A percentile compares a stretch with the other conserved stretches of the same genome.
phyloP scores from a whole-genome alignment of 2,888 invertebrate genomes.

The Frankliniella intonsa region DNA sequence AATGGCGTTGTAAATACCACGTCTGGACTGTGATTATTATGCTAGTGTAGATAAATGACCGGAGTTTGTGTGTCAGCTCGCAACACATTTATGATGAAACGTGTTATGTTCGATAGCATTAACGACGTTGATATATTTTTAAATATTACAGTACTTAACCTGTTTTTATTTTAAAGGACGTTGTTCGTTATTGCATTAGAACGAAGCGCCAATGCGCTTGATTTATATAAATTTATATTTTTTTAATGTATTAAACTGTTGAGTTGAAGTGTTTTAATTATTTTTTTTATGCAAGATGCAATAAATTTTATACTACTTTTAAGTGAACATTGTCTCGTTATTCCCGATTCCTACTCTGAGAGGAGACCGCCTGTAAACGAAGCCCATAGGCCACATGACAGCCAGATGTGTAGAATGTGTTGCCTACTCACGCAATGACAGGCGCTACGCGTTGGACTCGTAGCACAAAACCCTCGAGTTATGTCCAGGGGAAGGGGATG shows the following conservation, averaged over 20 bases:
- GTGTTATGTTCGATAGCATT: no score
- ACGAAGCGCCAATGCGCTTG: not conserved
- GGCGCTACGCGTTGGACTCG: not conserved
- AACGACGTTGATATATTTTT: not conserved
- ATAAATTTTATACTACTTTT: constrained; percentile 27
- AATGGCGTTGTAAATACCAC: not conserved
- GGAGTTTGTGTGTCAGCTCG: no score
- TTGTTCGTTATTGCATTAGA: not conserved
- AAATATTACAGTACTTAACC: not conserved
- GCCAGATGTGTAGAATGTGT: not conserved
- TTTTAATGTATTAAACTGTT: constrained; percentile 7
- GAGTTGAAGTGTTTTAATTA: not conserved
- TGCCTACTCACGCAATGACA: not conserved
- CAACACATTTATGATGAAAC: no score
- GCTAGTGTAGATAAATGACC: not conserved
- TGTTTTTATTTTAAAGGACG: not conserved
- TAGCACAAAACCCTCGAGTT: not conserved
- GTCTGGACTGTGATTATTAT: not conserved
- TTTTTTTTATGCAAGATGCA: constrained; percentile 30
- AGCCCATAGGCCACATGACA: not conserved
- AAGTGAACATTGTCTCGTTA: no score
- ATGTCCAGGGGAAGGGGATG: not conserved
- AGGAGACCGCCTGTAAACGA: not conserved
- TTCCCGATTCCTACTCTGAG: no score
- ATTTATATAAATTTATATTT: not conserved